Evolutionary conservation across 2,888 invertebrate genomes (phyloP).

Genomic region (Oegoconia quadripuncta): DNA sequence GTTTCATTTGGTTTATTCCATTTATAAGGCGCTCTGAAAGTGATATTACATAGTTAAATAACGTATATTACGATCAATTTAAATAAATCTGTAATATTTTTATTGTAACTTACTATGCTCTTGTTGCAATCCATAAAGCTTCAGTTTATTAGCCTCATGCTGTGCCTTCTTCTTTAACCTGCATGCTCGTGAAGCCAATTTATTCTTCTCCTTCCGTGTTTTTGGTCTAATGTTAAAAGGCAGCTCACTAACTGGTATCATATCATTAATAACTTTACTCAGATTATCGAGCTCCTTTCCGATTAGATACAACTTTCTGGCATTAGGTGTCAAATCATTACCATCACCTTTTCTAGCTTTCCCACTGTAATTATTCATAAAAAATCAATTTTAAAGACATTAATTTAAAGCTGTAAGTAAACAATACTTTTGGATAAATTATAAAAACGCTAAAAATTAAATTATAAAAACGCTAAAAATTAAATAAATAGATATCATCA

Average conservation of each 20-base stretch:
- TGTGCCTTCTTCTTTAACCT: constrained; percentile 99
- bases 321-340: constrained; percentile 97
- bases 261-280: constrained; percentile 94
- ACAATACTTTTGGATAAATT: not conserved
- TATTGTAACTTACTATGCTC: constrained; percentile 90
- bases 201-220: constrained; percentile 98
- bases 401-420: not conserved
- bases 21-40: constrained; percentile 86
- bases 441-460: no score
- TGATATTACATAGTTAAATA: not conserved
- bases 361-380: constrained; percentile 73
- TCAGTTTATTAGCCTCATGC: constrained; percentile 98
- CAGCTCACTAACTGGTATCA: constrained; percentile 96
- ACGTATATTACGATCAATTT: not conserved
- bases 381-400: not conserved
- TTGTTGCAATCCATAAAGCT: constrained; percentile 93
- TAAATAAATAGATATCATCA: no score
- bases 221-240: constrained; percentile 93
- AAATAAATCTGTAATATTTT: not conserved
- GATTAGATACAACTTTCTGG: constrained; percentile 92
- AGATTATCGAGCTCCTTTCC: constrained; percentile 95
- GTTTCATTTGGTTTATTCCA: constrained; percentile 88
- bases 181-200: constrained; percentile 97
- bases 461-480: no score
- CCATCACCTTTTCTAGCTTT: constrained; percentile 98